Conservation (phyloP, 1,140 invertebrate species). For the Leptinotarsa defecta region DNA sequence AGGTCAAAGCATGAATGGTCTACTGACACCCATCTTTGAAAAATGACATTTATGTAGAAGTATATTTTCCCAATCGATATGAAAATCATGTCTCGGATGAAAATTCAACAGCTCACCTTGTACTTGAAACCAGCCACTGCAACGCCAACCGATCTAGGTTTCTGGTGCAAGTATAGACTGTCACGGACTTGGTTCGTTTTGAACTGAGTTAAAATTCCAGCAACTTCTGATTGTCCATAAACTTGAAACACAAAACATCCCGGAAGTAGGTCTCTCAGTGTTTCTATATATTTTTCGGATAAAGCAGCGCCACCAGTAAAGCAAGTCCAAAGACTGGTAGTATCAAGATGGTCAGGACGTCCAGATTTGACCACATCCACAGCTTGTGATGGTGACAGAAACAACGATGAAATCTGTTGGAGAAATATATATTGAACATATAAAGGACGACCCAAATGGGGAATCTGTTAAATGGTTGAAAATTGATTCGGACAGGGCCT, state of each 20-base stretch:
- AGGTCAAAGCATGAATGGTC: too few relatives aligned
- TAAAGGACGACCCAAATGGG: too few relatives aligned
- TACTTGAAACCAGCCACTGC: constrained; percentile 42
- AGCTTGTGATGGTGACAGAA: constrained; percentile 52
- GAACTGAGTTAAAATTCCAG: constrained; percentile 42
- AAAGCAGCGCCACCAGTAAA: constrained; percentile 44
- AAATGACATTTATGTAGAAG: too few relatives aligned
- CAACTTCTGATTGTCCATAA: constrained; percentile 50
- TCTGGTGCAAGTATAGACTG: constrained; percentile 37
- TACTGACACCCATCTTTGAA: too few relatives aligned
- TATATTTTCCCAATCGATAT: neutral
- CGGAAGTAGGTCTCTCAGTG: constrained; percentile 47
- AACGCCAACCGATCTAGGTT: constrained; percentile 44
- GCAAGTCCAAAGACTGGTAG: constrained; percentile 39
- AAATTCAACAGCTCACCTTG: constrained; percentile 36
- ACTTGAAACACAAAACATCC: constrained; percentile 44
- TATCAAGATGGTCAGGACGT: constrained; percentile 45
- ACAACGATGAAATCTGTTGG: constrained; percentile 50
- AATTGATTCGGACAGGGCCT: too few relatives aligned
- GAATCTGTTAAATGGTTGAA: too few relatives aligned
- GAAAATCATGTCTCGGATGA: neutral
- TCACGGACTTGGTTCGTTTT: constrained; percentile 40
- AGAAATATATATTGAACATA: neutral
- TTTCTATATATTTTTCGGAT: constrained; percentile 32
- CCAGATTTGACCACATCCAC: constrained; percentile 53